Evolutionary conservation across 2,113 vertebrate genomes (phyloP), one percentile per base, ranked within the genome.

Genomic region (Verasper variegatus): DNA sequence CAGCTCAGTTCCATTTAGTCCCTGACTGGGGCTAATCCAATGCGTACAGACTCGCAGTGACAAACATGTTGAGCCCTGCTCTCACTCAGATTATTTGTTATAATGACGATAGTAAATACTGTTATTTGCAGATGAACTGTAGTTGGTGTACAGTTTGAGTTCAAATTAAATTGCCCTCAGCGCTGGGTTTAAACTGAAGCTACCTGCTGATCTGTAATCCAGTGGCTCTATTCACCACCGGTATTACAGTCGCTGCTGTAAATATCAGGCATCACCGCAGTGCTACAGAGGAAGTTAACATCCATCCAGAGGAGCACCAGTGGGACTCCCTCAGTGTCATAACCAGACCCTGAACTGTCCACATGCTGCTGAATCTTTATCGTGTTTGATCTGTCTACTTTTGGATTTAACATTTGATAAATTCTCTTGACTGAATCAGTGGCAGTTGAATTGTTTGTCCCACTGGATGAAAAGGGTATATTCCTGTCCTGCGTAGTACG

Each of bases 11-110:
- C 61, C 52, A 1, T 49, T 69, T 20, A 55, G 83, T 82, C 66
- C 9, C 3, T 77, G 62, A 5, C 60, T 21, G 71, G 55, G 24
- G 67, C 35, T 85, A 78, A 84, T 88, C 78, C 70, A 47, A 35
- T 45, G 54, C 68, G 74, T 55, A 78, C 77, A 68, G 66, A 74
- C 47, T 76, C 42, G 2, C 20, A 24, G 45, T 47, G 77, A 73
- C 66, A 56, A 54, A 72, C 68, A 5, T 37, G n/a, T 37, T 42
- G 55, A 84, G 66, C 24, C 60, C 56, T 59, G 13, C 26, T 59
- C 69, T 59, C 13, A 15, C 66, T 31, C 42, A 59, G 69, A 51
- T 65, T 65, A 75, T 75, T 49, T 71, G 51, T 55, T 45, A 24
- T 27, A 49, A 35, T 70, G 40, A 56, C 11, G 35, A 37, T 42